A percentile compares a stretch with the other conserved stretches of the same genome.
phyloP scores from a whole-genome alignment of 2,113 vertebrate species.

The Bos indicus region DNA sequence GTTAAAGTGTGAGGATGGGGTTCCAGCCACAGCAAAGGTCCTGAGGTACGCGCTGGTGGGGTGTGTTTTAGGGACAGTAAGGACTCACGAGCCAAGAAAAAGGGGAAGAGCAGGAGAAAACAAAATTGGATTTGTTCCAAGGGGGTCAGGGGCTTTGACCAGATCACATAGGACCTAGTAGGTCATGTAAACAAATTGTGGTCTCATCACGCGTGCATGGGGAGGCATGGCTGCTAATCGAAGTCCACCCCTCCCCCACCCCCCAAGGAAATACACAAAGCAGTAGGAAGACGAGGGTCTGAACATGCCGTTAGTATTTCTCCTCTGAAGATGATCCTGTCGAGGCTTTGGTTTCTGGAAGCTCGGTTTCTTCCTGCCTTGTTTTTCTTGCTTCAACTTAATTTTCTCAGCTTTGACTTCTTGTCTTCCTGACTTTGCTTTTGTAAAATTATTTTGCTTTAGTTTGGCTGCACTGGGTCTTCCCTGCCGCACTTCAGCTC shows the following conservation, averaged over 20 bases:
- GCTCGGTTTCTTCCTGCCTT: neutral
- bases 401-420: neutral
- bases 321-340: neutral
- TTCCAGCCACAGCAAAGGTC: too few species aligned
- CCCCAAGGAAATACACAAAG: neutral
- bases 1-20: neutral
- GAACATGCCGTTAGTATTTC: neutral
- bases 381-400: neutral
- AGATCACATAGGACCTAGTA: neutral
- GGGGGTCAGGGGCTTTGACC: rapidly evolving
- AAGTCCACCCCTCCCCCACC: neutral
- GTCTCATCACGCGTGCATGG: neutral
- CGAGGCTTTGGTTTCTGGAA: neutral
- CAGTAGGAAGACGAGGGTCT: neutral
- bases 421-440: neutral
- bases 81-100: neutral
- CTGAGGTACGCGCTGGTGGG: neutral
- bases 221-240: neutral
- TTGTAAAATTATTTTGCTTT: neutral
- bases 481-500: neutral
- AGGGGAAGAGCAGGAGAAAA: neutral
- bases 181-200: neutral
- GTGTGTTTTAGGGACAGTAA: neutral
- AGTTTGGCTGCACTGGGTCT: neutral
- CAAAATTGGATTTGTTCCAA: neutral